Percentiles rank a stretch among this genome's conserved stretches.
phyloP scores from a whole-genome alignment of 1,140 invertebrate genomes.

The Berghia stephanieae region DNA sequence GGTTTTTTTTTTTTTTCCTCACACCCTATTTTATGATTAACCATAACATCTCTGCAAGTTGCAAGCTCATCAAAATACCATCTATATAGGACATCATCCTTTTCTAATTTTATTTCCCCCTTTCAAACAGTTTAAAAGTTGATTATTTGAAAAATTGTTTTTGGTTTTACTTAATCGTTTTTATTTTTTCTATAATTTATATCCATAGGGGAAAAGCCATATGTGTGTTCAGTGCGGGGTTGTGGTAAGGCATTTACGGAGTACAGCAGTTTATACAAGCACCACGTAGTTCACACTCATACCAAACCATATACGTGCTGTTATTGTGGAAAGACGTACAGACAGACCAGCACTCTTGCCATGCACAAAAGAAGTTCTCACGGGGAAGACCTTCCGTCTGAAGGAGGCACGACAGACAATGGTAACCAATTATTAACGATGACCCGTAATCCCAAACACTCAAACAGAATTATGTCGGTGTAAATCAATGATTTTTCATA shows the following conservation, averaged over 20 bases:
- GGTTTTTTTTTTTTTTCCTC: no score
- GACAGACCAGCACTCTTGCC: slow-evolving; percentile 73
- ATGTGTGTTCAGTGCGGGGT: slow-evolving; percentile 69
- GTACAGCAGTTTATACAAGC: slow-evolving; percentile 80
- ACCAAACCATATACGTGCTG: slow-evolving; percentile 73
- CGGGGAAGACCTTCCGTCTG: slow-evolving; percentile 50
- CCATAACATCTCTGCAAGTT: no score
- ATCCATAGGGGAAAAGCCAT: slow-evolving; percentile 67
- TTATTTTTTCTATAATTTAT: no score
- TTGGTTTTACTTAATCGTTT: no score
- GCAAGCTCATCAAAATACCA: no score
- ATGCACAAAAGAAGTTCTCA: slow-evolving; percentile 72
- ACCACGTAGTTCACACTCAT: slow-evolving; percentile 76
- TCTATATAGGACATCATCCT: no score
- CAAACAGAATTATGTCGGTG: not conserved
- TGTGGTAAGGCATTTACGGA: slow-evolving; percentile 79
- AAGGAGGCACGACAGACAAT: slow-evolving; percentile 9
- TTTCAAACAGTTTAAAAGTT: slow-evolving; percentile 4
- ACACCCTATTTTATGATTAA: no score
- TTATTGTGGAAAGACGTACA: slow-evolving; percentile 72
- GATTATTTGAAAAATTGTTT: no score
- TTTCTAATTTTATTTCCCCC: not conserved
- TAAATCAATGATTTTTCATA: not conserved
- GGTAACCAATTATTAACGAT: not conserved
- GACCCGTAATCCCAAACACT: not conserved